Evolutionary conservation across 2,113 vertebrate species (phyloP).

Genomic region (Mobula hypostoma): DNA sequence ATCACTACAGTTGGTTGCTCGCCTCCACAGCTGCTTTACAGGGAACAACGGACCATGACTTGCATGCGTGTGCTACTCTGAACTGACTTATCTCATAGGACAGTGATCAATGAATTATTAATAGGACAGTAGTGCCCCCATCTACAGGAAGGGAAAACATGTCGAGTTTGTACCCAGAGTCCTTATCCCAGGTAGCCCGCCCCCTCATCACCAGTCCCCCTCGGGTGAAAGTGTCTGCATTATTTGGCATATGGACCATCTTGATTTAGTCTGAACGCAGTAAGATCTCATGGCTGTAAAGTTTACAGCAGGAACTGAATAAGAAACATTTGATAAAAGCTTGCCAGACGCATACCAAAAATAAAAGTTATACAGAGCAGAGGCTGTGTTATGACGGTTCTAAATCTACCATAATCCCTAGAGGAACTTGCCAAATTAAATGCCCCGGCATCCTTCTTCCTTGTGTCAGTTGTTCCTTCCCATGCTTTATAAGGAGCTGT

Average conservation of each 20-base stretch:
- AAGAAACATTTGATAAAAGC: conserved; percentile 38
- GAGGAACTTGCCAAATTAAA: conserved; percentile 38
- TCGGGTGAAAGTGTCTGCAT: conserved; percentile 24
- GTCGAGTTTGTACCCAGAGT: conserved; percentile 9
- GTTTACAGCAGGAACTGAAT: conserved; percentile 37
- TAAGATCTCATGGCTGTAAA: conserved; percentile 33
- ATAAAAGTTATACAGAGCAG: conserved; percentile 34
- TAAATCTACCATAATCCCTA: conserved; percentile 38
- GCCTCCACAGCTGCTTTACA: not conserved
- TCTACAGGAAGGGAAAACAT: not conserved
- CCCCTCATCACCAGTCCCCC: not conserved
- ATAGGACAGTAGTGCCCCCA: not conserved
- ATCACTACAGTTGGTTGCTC: not conserved
- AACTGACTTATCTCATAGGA: conserved; percentile 17
- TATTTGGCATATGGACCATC: conserved; percentile 26
- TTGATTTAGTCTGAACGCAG: conserved; percentile 29
- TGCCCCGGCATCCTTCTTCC: conserved; percentile 59
- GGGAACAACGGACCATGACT: not conserved
- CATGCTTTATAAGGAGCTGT: conserved; percentile 59
- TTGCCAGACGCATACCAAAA: conserved; percentile 27
- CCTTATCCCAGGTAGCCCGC: too few relatives aligned
- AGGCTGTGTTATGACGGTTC: conserved; percentile 37
- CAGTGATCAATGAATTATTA: not conserved
- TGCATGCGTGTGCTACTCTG: not conserved
- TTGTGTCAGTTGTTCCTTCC: conserved; percentile 51